These are phyloP conservation scores for Litocranius walleri DNA, from an alignment of 2,113 vertebrate genomes.

Conservation along the genomic window DNA sequence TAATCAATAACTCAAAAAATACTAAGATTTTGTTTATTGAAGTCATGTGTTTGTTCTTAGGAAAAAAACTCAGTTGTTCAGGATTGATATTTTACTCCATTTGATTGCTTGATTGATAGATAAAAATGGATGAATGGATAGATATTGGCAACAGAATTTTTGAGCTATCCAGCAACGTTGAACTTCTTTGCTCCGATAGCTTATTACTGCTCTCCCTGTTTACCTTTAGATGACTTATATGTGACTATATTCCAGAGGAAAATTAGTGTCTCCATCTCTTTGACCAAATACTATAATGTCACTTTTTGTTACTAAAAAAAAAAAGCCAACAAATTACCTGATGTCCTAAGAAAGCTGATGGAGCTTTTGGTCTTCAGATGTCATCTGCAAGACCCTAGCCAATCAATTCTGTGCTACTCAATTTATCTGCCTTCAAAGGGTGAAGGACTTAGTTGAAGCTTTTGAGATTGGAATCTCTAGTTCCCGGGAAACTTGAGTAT, in stretches of 20 bases:
- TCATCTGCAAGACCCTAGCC: constrained; percentile 35
- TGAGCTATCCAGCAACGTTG: neutral
- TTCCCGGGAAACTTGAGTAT: constrained; percentile 50
- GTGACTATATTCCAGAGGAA: neutral
- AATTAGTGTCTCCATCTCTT: constrained; percentile 31
- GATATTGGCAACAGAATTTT: neutral
- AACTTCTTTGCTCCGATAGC: constrained; percentile 11
- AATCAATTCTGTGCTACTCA: constrained; percentile 62
- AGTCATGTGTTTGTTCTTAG: fast-evolving
- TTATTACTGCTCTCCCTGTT: neutral
- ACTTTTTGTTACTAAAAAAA: constrained; percentile 37
- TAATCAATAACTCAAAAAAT: neutral
- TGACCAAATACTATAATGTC: constrained; percentile 1
- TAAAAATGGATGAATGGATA: neutral
- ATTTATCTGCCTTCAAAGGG: constrained; percentile 67
- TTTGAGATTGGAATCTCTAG: constrained; percentile 68
- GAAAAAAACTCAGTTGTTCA: neutral
- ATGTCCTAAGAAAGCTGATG: constrained; percentile 54
- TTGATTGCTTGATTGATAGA: neutral
- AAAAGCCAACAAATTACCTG: constrained; percentile 10
- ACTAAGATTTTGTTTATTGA: neutral
- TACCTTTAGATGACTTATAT: constrained; percentile 1
- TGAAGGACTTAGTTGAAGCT: constrained; percentile 65
- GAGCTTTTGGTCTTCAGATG: constrained; percentile 56
- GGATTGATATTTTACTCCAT: neutral